Conservation (phyloP, 2,797 vertebrate genomes). For the Neopelma chrysocephalum region DNA sequence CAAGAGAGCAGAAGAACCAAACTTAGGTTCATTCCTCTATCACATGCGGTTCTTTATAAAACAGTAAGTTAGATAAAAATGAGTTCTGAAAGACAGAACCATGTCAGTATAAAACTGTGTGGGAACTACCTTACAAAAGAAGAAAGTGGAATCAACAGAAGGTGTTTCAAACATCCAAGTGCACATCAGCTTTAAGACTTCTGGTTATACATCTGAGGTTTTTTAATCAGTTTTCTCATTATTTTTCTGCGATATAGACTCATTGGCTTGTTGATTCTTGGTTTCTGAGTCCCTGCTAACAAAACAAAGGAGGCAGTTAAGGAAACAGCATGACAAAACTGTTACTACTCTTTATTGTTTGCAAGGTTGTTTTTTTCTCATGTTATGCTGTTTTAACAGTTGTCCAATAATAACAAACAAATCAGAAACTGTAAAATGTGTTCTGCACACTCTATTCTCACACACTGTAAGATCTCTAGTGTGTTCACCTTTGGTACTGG, state of each 20-base stretch:
- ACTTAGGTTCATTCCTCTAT: background rate
- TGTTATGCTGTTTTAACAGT: background rate
- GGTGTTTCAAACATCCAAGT: background rate
- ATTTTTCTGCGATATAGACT: background rate
- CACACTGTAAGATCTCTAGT: background rate
- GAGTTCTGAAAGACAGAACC: constrained; percentile 33
- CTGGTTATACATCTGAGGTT: background rate
- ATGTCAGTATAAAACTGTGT: background rate
- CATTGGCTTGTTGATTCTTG: background rate
- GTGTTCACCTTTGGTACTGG: background rate
- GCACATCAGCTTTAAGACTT: constrained; percentile 6
- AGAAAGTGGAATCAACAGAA: background rate
- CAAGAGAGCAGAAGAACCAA: constrained; percentile 6
- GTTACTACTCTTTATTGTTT: background rate
- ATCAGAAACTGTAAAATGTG: background rate
- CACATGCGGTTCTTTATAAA: background rate
- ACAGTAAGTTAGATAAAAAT: background rate
- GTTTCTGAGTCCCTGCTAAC: constrained; percentile 46
- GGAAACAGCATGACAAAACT: background rate
- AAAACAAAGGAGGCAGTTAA: constrained; percentile 41
- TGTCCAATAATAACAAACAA: background rate
- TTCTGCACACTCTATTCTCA: background rate
- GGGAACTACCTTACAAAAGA: constrained; percentile 14
- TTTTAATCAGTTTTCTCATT: constrained; percentile 30
- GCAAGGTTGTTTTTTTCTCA: background rate